Evolutionary conservation across 2,888 invertebrate genomes (phyloP).

Genomic region (Pachycephus smyrnensis): DNA sequence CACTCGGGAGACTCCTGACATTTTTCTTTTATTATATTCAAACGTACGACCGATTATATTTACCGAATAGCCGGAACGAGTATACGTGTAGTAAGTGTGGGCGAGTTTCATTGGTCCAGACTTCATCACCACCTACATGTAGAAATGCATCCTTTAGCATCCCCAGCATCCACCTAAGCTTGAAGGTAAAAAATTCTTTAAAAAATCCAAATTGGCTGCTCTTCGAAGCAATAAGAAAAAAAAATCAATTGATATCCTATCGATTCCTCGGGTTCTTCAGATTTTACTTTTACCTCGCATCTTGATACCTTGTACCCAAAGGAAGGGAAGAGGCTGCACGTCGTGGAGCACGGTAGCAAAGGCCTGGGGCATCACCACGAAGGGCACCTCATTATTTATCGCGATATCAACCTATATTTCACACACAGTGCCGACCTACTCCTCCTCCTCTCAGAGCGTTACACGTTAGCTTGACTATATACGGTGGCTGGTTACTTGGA

Average conservation of each 20-base stretch:
- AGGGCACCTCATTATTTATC: constrained; percentile 65
- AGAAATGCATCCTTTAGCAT: too few relatives aligned
- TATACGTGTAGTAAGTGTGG: background rate
- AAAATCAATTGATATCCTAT: background rate
- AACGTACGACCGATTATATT: background rate
- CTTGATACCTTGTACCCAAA: background rate
- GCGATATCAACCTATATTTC: constrained; percentile 66
- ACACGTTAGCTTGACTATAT: background rate
- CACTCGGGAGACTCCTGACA: constrained; percentile 12
- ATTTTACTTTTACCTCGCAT: background rate
- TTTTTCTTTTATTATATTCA: background rate
- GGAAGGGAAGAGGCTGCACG: constrained; percentile 6
- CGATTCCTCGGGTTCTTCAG: background rate
- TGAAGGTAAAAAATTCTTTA: background rate
- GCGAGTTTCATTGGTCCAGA: constrained; percentile 9
- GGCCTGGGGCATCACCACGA: constrained; percentile 60
- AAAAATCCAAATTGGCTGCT: background rate
- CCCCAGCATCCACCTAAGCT: background rate
- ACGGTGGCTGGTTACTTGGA: background rate
- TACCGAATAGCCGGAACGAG: constrained; percentile 14
- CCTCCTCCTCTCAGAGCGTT: background rate
- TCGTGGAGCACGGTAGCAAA: constrained; percentile 55
- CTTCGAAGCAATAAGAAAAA: background rate
- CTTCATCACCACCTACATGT: background rate
- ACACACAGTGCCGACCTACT: constrained; percentile 44